phyloP scores from a whole-genome alignment of 2,888 invertebrate species.

The Dryadula phaetusa region DNA sequence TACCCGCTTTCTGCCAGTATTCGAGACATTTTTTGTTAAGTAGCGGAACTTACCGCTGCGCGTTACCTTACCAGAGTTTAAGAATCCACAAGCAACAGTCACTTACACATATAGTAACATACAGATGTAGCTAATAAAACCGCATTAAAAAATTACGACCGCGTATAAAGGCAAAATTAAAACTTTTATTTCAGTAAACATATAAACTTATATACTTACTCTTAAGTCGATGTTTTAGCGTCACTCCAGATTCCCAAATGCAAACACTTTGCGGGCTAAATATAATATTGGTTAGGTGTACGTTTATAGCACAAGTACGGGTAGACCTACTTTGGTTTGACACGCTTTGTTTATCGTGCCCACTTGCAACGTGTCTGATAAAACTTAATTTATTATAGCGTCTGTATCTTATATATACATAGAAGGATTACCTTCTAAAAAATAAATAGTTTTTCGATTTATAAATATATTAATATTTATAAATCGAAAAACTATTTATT shows the following conservation, averaged over 20 bases:
- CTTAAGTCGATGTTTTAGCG: conserved; percentile 8
- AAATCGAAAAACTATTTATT: too few relatives aligned
- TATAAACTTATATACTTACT: not conserved
- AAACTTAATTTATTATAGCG: not conserved
- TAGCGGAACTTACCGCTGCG: too few relatives aligned
- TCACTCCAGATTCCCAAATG: conserved; percentile 9
- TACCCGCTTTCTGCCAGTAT: too few relatives aligned
- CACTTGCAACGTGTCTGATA: not conserved
- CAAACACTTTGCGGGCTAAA: conserved; percentile 27
- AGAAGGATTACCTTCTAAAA: not conserved
- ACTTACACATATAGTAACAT: too few relatives aligned
- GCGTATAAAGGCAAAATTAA: not conserved
- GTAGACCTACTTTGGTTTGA: conserved; percentile 23
- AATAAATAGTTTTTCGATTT: too few relatives aligned
- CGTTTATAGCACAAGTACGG: not conserved
- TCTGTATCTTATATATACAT: not conserved
- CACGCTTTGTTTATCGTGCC: conserved; percentile 3
- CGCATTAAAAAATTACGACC: too few relatives aligned
- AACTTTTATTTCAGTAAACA: not conserved
- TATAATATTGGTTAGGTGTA: conserved; percentile 21
- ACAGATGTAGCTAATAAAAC: too few relatives aligned
- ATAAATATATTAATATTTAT: not conserved
- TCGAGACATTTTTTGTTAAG: too few relatives aligned
- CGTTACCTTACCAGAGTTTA: too few relatives aligned
- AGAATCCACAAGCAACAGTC: too few relatives aligned